Evolutionary conservation across 2,113 vertebrate genomes (phyloP).

Genomic region (Sus scrofa): DNA sequence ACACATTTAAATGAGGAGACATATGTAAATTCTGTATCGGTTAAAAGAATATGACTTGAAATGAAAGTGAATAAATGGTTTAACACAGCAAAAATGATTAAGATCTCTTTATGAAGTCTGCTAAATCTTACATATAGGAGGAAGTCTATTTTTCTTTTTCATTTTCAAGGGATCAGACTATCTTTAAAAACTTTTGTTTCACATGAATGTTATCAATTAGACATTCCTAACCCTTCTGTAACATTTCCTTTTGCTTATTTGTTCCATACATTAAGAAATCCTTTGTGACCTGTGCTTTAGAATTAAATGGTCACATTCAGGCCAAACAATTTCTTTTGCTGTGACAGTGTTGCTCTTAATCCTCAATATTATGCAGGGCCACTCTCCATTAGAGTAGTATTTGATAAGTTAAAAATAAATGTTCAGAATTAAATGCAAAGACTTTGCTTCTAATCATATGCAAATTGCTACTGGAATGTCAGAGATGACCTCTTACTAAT

Average conservation of each 20-base stretch:
- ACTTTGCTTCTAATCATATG: constrained; percentile 50
- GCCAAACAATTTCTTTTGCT: not conserved
- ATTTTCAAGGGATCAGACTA: not conserved
- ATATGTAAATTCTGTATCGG: constrained; percentile 52
- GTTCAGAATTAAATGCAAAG: constrained; percentile 48
- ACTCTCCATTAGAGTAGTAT: not conserved
- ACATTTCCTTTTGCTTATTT: not conserved
- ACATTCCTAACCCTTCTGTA: not conserved
- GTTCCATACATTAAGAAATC: not conserved
- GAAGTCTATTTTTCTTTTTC: not conserved
- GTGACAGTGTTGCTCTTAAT: not conserved
- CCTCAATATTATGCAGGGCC: not conserved
- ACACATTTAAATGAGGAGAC: not conserved
- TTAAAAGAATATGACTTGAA: constrained; percentile 36
- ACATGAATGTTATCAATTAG: not conserved
- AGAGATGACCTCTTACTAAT: constrained; percentile 15
- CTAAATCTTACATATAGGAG: not conserved
- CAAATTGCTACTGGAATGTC: constrained; percentile 48
- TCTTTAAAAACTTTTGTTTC: not conserved
- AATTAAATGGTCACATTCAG: not conserved
- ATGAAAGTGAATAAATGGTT: constrained; percentile 27
- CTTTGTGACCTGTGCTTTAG: not conserved
- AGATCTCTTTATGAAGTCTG: not conserved
- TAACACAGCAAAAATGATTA: not conserved
- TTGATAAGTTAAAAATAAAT: constrained; percentile 54